A percentile compares a stretch with the other conserved stretches of the same genome.
Conservation (phyloP, 2,797 vertebrate species). For the Sebastes nivosus region DNA sequence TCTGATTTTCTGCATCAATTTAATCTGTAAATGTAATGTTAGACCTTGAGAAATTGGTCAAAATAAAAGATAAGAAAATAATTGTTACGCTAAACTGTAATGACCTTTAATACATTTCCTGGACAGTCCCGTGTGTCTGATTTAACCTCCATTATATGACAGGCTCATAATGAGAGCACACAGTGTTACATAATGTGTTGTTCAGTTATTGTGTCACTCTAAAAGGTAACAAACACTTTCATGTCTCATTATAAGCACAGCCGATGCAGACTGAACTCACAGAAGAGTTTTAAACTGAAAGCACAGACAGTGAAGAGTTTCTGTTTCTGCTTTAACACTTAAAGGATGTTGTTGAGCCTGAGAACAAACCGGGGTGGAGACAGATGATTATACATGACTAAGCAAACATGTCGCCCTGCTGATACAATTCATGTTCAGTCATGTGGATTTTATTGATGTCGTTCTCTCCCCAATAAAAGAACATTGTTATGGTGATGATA, state of each 20-base stretch:
- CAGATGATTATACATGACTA: background rate
- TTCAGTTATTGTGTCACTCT: background rate
- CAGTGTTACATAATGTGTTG: background rate
- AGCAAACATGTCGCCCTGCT: constrained; percentile 7
- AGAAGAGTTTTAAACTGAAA: background rate
- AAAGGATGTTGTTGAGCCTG: background rate
- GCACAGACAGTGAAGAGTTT: background rate
- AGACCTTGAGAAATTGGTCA: too few relatives aligned
- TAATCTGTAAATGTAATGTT: too few relatives aligned
- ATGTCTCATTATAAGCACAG: background rate
- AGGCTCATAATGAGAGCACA: background rate
- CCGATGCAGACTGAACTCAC: background rate
- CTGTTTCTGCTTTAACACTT: background rate
- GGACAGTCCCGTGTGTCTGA: background rate
- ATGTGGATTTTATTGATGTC: background rate
- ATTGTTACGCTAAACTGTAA: background rate
- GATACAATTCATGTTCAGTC: background rate
- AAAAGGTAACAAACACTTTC: background rate
- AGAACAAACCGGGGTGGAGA: constrained; percentile 1
- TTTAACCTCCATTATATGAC: background rate
- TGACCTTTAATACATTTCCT: background rate
- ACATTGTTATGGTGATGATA: background rate
- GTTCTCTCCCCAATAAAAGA: too few relatives aligned
- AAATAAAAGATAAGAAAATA: background rate
- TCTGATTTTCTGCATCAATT: background rate